Evolutionary conservation across 2,888 invertebrate genomes (phyloP).

Genomic region (Dexiosoma caninum): DNA sequence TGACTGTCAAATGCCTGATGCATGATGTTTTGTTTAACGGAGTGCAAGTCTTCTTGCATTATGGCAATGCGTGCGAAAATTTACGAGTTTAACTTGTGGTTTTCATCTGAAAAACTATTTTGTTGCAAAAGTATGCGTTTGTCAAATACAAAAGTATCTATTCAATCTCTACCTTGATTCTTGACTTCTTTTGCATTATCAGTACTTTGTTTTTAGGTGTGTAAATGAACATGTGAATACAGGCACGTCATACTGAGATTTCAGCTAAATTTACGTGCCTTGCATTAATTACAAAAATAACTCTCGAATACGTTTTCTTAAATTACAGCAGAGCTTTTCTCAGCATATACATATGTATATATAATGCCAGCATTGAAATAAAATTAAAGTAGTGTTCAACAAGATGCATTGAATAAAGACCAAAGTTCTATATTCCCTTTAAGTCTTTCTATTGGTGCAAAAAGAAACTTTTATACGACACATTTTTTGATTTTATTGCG

Average conservation of each 20-base stretch:
- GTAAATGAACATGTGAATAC: conserved; percentile 12
- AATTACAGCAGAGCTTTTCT: neutral
- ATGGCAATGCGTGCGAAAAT: neutral
- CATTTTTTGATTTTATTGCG: no score
- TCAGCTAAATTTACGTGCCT: conserved; percentile 43
- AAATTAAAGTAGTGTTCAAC: no score
- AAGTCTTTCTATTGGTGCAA: no score
- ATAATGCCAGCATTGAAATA: neutral
- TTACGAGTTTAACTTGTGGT: neutral
- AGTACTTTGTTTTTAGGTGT: neutral
- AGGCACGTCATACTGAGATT: conserved; percentile 46
- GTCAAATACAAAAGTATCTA: conserved; percentile 34
- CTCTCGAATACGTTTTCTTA: neutral
- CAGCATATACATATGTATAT: no score
- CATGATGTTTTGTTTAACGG: conserved; percentile 4
- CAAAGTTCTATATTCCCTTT: no score
- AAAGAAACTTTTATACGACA: no score
- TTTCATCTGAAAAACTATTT: neutral
- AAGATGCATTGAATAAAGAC: no score
- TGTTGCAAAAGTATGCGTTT: neutral
- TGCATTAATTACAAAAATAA: conserved; percentile 29
- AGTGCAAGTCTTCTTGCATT: neutral
- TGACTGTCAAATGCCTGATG: neutral
- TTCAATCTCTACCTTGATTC: conserved; percentile 43
- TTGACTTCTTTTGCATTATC: conserved; percentile 22